Conservation (phyloP, 2,888 invertebrate species). For the Melanostoma mellinum region DNA sequence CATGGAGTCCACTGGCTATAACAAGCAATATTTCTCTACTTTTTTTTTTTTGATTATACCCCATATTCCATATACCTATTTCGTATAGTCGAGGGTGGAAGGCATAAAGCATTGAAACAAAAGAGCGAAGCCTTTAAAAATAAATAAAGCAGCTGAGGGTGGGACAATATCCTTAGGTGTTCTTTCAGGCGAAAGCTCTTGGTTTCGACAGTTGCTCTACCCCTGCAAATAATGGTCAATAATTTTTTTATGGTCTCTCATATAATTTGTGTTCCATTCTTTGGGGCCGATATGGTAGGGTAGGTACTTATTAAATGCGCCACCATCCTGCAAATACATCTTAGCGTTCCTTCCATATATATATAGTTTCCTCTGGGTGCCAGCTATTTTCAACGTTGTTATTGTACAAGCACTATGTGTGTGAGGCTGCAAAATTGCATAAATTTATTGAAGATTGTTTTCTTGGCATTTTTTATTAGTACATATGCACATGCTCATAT, state of each 20-base stretch:
- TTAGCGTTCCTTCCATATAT: neutral
- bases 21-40: neutral
- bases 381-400: neutral
- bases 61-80: slow-evolving; percentile 13
- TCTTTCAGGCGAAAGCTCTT: slow-evolving; percentile 21
- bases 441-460: slow-evolving; percentile 42
- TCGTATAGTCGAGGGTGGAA: slow-evolving; percentile 14
- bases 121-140: slow-evolving; percentile 39
- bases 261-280: slow-evolving; percentile 48
- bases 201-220: slow-evolving; percentile 21
- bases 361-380: slow-evolving; percentile 9
- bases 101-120: slow-evolving; percentile 52
- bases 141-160: slow-evolving; percentile 13
- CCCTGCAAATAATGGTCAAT: slow-evolving; percentile 56
- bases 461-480: slow-evolving; percentile 31
- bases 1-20: slow-evolving; percentile 13
- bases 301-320: slow-evolving; percentile 31
- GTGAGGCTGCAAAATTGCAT: slow-evolving; percentile 43
- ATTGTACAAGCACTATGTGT: slow-evolving; percentile 2
- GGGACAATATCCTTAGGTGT: slow-evolving; percentile 36
- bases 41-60: slow-evolving; percentile 12
- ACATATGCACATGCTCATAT: slow-evolving; percentile 4
- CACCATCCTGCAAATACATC: slow-evolving; percentile 17
- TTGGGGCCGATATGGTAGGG: neutral
- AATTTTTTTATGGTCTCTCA: slow-evolving; percentile 48